A percentile compares a stretch with the other conserved stretches of the same genome.
These are phyloP conservation scores for Spodoptera picta DNA, from an alignment of 2,888 invertebrate genomes.

Conservation along the genomic window DNA sequence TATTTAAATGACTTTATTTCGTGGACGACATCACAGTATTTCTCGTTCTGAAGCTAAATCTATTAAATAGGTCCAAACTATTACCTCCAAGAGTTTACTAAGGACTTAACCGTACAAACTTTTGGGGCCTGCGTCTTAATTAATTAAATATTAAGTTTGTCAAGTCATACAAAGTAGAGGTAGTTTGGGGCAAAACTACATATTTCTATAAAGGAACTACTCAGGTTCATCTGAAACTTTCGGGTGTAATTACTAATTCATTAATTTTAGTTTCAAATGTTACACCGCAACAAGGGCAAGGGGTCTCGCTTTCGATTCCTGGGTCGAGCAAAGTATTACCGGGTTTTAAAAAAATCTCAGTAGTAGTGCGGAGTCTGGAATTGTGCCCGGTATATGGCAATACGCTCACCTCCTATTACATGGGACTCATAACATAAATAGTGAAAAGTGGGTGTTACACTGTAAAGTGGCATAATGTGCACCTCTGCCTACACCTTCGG, in stretches of 20 bases:
- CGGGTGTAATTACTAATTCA: constrained; percentile 13
- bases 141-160: constrained; percentile 15
- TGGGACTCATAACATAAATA: no score
- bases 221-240: constrained; percentile 27
- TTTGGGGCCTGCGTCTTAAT: constrained; percentile 1
- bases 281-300: neutral
- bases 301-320: no score
- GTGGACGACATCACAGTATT: no score
- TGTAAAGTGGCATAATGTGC: no score
- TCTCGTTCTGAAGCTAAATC: neutral
- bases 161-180: constrained; percentile 11
- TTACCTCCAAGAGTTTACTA: neutral
- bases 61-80: constrained; percentile 2
- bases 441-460: no score
- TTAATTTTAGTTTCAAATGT: constrained; percentile 13
- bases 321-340: no score
- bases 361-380: no score
- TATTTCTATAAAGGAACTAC: constrained; percentile 7
- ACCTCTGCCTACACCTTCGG: no score
- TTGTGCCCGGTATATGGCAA: no score
- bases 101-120: neutral
- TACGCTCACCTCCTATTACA: no score
- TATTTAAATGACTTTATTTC: no score
- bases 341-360: no score
- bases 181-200: constrained; percentile 12